Conservation (phyloP, 2,797 vertebrate species). For the Morelia viridis region DNA sequence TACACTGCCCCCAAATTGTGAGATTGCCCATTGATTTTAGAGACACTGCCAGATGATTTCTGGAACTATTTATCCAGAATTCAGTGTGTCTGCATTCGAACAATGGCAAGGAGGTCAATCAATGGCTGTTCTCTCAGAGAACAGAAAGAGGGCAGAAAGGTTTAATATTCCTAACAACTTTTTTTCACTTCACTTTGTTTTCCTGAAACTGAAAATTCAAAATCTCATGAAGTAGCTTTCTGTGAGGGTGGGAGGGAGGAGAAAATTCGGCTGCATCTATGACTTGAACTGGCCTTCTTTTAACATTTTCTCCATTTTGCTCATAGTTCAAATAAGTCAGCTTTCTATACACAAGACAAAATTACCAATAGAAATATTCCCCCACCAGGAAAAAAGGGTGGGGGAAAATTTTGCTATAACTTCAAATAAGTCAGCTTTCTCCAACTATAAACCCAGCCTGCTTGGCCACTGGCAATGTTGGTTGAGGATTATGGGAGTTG, state of each 20-base stretch:
- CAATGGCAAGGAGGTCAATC: slow-evolving; percentile 20
- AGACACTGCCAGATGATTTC: slow-evolving; percentile 27
- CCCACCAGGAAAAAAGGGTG: too few relatives aligned
- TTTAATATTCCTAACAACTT: slow-evolving; percentile 49
- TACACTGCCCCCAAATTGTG: neutral
- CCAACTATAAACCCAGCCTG: neutral
- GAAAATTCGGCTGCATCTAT: neutral
- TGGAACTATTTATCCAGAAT: slow-evolving; percentile 40
- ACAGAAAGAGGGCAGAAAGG: neutral
- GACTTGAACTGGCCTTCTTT: slow-evolving; percentile 10
- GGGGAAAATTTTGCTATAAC: too few relatives aligned
- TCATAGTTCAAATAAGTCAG: neutral
- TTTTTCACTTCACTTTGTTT: slow-evolving; percentile 41
- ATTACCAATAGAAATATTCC: too few relatives aligned
- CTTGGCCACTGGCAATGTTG: neutral
- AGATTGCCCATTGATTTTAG: neutral
- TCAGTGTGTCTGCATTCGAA: slow-evolving; percentile 23
- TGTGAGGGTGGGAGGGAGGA: neutral
- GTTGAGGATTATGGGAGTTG: neutral
- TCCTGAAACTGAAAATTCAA: slow-evolving; percentile 18
- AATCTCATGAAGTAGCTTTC: slow-evolving; percentile 31
- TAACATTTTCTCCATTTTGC: neutral
- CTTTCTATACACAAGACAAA: too few relatives aligned
- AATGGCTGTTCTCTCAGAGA: slow-evolving; percentile 6
- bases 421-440: neutral